Conservation (phyloP, 2,797 vertebrate genomes). For the Mormyrops boulengeri region DNA sequence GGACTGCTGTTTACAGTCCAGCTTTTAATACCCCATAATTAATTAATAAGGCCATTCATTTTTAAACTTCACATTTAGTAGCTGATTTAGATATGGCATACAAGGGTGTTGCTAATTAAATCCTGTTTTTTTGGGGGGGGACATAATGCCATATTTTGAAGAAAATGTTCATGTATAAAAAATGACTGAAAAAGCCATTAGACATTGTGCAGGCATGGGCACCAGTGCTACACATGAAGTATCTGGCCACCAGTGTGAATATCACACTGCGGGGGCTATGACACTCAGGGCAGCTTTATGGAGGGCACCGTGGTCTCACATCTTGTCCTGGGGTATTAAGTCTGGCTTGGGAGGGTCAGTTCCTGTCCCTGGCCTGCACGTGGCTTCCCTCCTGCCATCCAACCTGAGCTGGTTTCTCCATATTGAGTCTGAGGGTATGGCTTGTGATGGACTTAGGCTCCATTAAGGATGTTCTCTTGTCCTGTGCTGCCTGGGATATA, state of each 20-base stretch:
- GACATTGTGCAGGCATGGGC: background rate
- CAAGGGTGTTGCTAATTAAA: background rate
- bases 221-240: background rate
- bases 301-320: background rate
- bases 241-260: background rate
- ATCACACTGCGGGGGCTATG: background rate
- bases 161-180: background rate
- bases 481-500: background rate
- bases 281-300: background rate
- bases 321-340: background rate
- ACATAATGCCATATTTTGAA: background rate
- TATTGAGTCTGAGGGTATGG: background rate
- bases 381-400: background rate
- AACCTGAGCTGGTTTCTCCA: background rate
- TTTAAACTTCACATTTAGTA: background rate
- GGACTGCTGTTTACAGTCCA: background rate
- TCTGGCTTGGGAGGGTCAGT: background rate
- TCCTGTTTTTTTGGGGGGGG: background rate
- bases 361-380: background rate
- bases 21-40: background rate
- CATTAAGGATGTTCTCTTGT: background rate
- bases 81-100: background rate
- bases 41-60: background rate
- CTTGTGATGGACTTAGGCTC: background rate
- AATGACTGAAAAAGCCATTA: background rate